Evolutionary conservation across 2,113 vertebrate species (phyloP).

Genomic region (Phaethornis superciliosus): DNA sequence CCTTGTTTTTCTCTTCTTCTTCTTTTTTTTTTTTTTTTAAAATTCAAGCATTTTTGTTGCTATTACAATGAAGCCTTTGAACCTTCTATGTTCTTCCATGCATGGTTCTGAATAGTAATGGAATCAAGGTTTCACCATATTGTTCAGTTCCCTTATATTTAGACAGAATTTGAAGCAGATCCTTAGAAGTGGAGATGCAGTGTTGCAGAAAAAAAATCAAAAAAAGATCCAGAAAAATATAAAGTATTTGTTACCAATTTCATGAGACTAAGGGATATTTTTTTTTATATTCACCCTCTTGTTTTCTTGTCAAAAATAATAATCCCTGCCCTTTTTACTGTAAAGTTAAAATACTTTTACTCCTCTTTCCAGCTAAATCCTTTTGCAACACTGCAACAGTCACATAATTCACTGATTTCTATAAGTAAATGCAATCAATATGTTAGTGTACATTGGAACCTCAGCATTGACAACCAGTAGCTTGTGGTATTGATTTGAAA

Average conservation of each 20-base stretch:
- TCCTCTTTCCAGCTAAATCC: neutral
- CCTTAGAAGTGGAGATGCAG: neutral
- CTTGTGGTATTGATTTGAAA: conserved; percentile 21
- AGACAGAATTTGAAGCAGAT: neutral
- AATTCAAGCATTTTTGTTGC: neutral
- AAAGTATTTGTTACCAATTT: neutral
- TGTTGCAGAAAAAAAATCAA: neutral
- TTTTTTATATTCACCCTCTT: neutral
- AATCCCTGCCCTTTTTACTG: neutral
- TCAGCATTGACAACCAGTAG: conserved; percentile 22
- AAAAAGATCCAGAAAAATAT: neutral
- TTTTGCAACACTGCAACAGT: neutral
- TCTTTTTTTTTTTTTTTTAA: neutral
- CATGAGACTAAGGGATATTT: neutral
- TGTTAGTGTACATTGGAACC: conserved; percentile 10
- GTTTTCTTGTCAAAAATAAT: neutral
- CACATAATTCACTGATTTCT: neutral
- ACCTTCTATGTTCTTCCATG: neutral
- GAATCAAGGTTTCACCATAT: neutral
- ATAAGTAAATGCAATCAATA: neutral
- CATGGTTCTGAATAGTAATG: conserved; percentile 6
- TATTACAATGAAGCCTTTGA: conserved; percentile 45
- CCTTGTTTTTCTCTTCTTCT: neutral
- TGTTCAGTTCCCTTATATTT: neutral
- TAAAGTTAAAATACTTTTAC: neutral